Conservation (phyloP, 1,140 invertebrate species). For the Penaeus chinensis region DNA sequence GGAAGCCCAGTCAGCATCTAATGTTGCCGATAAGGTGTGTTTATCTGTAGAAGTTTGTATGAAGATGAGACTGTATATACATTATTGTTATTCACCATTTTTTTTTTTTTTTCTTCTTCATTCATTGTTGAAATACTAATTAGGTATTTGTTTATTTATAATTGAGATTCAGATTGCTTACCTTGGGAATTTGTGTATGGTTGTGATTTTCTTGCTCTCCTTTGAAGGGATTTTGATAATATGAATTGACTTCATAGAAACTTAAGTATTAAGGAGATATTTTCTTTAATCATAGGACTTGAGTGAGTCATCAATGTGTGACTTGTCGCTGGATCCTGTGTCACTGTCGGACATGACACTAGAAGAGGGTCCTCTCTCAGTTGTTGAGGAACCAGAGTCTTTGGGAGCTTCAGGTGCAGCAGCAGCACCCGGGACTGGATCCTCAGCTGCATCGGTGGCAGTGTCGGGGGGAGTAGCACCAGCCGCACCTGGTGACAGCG, state of each 20-base stretch:
- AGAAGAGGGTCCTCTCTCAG: constrained; percentile 46
- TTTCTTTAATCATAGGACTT: constrained; percentile 35
- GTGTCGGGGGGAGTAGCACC: constrained; percentile 2
- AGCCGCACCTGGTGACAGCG: constrained; percentile 14
- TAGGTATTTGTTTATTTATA: too few species aligned
- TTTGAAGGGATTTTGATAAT: neutral
- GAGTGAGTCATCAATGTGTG: constrained; percentile 54
- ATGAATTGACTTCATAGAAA: neutral
- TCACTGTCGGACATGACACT: constrained; percentile 59
- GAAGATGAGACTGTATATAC: too few species aligned
- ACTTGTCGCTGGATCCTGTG: constrained; percentile 50
- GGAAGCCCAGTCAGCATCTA: constrained; percentile 40
- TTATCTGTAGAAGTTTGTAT: too few species aligned
- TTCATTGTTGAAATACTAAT: too few species aligned
- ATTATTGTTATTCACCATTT: too few species aligned
- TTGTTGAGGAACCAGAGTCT: constrained; percentile 38
- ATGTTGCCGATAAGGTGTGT: constrained; percentile 51
- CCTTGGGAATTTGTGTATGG: too few species aligned
- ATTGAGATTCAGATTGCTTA: too few species aligned
- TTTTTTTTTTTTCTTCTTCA: too few species aligned
- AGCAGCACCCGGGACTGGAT: too few species aligned
- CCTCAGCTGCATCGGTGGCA: neutral
- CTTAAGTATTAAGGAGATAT: neutral
- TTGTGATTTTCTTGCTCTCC: neutral
- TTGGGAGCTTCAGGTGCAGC: constrained; percentile 31